These are phyloP conservation scores for Drosophila kanapiae DNA, from an alignment of 1,140 invertebrate species.

Conservation along the genomic window DNA sequence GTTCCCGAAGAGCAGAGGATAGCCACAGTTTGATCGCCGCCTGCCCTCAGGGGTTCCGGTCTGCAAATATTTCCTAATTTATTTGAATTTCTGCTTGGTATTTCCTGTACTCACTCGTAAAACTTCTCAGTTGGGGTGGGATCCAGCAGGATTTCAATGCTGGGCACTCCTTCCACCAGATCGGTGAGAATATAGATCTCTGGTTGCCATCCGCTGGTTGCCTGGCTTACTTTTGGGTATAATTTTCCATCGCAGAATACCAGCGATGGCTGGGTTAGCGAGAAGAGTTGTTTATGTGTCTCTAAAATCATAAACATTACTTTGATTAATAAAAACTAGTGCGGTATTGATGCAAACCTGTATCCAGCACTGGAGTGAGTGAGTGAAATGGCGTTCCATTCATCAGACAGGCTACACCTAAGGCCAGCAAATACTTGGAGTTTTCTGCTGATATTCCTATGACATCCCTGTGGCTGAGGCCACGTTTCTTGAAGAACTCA, in stretches of 20 bases:
- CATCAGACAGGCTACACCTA: conserved; percentile 70
- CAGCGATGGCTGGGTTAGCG: conserved; percentile 63
- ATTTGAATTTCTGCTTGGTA: rapidly evolving
- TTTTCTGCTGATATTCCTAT: conserved; percentile 71
- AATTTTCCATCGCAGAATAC: conserved; percentile 72
- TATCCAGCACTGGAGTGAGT: conserved; percentile 56
- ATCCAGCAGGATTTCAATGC: conserved; percentile 61
- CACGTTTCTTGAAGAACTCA: conserved; percentile 57
- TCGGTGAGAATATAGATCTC: conserved; percentile 67
- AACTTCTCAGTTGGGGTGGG: conserved; percentile 55
- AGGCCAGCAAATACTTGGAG: conserved; percentile 62
- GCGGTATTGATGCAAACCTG: conserved; percentile 34
- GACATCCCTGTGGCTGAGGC: conserved; percentile 62
- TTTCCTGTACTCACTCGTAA: conserved; percentile 59
- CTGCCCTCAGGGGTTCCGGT: conserved; percentile 52
- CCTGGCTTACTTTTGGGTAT: conserved; percentile 62
- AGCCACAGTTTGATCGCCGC: conserved; percentile 70
- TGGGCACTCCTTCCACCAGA: conserved; percentile 51
- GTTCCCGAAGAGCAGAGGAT: conserved; percentile 89
- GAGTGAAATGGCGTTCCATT: conserved; percentile 71
- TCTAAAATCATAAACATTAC: conserved; percentile 17
- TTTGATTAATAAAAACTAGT: not conserved
- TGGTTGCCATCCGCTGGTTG: conserved; percentile 55
- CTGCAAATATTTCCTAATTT: conserved; percentile 10
- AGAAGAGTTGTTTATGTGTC: conserved; percentile 58